Conservation (phyloP, 2,797 vertebrate genomes). For the Hipposideros larvatus region DNA sequence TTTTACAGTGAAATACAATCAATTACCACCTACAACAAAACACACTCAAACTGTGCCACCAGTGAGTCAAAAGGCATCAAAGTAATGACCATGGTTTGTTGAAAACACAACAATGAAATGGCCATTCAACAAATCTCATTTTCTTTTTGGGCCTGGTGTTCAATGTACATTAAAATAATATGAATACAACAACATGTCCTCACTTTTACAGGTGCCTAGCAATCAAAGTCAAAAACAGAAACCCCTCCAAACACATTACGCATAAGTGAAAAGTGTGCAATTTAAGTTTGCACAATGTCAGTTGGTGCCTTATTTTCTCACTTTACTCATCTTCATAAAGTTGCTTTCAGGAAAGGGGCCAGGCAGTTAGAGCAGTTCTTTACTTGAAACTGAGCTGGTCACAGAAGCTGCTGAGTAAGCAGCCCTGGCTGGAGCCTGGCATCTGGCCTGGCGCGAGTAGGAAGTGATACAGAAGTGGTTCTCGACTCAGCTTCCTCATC, state of each 20-base stretch:
- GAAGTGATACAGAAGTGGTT: not conserved
- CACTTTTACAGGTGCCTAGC: slow-evolving; percentile 40
- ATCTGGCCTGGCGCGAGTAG: not conserved
- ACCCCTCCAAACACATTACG: not conserved
- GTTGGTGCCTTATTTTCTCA: not conserved
- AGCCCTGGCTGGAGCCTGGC: not conserved
- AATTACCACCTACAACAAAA: slow-evolving; percentile 58
- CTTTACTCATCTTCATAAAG: not conserved
- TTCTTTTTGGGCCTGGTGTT: not conserved
- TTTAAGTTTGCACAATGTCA: slow-evolving; percentile 15
- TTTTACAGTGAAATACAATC: slow-evolving; percentile 70
- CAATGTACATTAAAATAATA: slow-evolving; percentile 29
- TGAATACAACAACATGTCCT: not conserved
- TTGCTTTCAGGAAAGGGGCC: slow-evolving; percentile 38
- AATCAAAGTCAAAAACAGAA: slow-evolving; percentile 33
- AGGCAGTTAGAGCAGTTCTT: not conserved
- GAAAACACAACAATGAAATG: slow-evolving; percentile 60
- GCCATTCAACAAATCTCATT: slow-evolving; percentile 38
- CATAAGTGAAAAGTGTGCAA: slow-evolving; percentile 23
- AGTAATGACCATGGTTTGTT: slow-evolving; percentile 36
- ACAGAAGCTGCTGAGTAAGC: not conserved
- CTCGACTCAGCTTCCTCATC: not conserved
- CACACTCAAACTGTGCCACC: not conserved
- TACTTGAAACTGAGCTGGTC: not conserved
- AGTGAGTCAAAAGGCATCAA: slow-evolving; percentile 29